Evolutionary conservation across 2,888 invertebrate genomes (phyloP).

Genomic region (Hartigia nigra): DNA sequence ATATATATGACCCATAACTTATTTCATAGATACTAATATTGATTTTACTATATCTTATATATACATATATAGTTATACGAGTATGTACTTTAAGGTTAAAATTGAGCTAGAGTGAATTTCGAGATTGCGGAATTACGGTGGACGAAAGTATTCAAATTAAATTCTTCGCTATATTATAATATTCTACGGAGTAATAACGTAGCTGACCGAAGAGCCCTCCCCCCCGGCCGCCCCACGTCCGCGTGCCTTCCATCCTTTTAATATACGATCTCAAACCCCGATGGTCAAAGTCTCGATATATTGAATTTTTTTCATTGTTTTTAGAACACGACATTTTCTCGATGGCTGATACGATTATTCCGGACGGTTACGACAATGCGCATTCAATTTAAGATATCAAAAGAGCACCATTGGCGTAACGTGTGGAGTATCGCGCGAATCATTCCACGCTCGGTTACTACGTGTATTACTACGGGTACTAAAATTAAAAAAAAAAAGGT

Average conservation of each 20-base stretch:
- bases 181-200: conserved; percentile 20
- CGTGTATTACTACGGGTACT: neutral
- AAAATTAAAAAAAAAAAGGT: neutral
- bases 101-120: conserved; percentile 1
- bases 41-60: neutral
- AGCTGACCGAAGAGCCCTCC: conserved; percentile 4
- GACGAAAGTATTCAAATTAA: conserved; percentile 31
- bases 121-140: conserved; percentile 16
- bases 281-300: conserved; percentile 29
- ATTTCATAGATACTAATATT: too few species aligned
- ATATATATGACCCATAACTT: too few species aligned
- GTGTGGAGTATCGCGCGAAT: neutral
- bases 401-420: neutral
- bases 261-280: conserved; percentile 9
- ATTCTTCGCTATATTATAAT: conserved; percentile 33
- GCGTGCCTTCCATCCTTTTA: conserved; percentile 15
- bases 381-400: neutral
- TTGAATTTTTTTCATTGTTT: conserved; percentile 24
- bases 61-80: conserved; percentile 15
- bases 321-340: neutral
- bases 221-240: conserved; percentile 11
- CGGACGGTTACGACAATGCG: neutral
- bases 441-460: neutral
- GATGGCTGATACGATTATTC: neutral
- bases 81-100: neutral